phyloP scores from a whole-genome alignment of 2,888 invertebrate species.

The Lagria hirta region DNA sequence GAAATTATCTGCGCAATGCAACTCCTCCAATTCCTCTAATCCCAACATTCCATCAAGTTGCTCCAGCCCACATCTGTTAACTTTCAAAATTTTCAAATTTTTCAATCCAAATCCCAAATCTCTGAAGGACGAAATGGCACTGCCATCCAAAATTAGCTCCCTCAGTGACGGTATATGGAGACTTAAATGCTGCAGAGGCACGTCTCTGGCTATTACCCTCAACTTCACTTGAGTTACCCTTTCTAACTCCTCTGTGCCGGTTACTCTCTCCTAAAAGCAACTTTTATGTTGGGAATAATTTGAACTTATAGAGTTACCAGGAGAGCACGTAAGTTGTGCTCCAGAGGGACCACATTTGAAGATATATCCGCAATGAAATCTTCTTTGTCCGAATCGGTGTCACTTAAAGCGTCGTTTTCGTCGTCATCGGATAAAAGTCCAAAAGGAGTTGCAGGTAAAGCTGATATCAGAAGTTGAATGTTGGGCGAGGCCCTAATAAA shows the following conservation, averaged over 20 bases:
- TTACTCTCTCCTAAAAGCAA: conserved; percentile 50
- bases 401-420: conserved; percentile 8
- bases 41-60: conserved; percentile 70
- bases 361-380: conserved; percentile 3
- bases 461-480: conserved; percentile 8
- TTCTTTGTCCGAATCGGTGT: conserved; percentile 2
- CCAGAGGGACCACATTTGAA: conserved; percentile 28
- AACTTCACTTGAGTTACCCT: conserved; percentile 62
- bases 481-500: conserved; percentile 5
- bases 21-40: conserved; percentile 61
- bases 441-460: conserved; percentile 4
- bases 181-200: conserved; percentile 65
- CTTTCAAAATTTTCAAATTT: conserved; percentile 60
- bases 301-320: conserved; percentile 33
- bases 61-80: conserved; percentile 66
- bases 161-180: conserved; percentile 64
- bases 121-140: conserved; percentile 65
- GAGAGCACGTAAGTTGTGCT: conserved; percentile 39
- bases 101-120: conserved; percentile 68
- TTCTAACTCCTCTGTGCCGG: conserved; percentile 54
- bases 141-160: conserved; percentile 66
- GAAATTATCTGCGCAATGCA: conserved; percentile 65
- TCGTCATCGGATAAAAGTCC: conserved; percentile 8
- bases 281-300: neutral
- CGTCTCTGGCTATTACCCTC: conserved; percentile 65